Conservation (phyloP, 2,888 invertebrate species). For the Eretmocerus hayati region DNA sequence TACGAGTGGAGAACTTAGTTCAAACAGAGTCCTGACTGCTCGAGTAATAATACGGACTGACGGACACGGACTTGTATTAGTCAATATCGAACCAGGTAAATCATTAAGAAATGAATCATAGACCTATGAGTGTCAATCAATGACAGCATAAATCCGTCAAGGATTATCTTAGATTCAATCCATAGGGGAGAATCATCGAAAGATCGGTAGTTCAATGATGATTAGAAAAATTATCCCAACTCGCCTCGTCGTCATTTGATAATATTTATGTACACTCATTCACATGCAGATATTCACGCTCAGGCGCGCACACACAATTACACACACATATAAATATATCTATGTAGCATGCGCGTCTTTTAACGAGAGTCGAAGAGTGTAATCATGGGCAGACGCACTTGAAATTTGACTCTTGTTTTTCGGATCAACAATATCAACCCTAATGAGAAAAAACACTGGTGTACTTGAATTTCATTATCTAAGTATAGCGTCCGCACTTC, state of each 20-base stretch:
- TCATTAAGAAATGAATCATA: slow-evolving; percentile 38
- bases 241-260: slow-evolving; percentile 20
- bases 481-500: slow-evolving; percentile 5
- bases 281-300: background rate
- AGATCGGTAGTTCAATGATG: slow-evolving; percentile 19
- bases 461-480: no score
- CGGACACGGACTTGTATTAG: no score
- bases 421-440: background rate
- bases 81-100: slow-evolving; percentile 14
- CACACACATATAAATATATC: slow-evolving; percentile 3
- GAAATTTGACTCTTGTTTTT: no score
- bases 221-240: slow-evolving; percentile 19
- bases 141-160: slow-evolving; percentile 32
- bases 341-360: background rate
- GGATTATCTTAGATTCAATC: slow-evolving; percentile 13
- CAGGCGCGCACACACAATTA: slow-evolving; percentile 4
- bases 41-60: no score
- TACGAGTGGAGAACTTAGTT: slow-evolving; percentile 7
- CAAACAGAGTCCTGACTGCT: no score
- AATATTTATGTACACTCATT: slow-evolving; percentile 5
- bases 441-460: no score
- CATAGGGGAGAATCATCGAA: slow-evolving; percentile 18
- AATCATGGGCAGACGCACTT: slow-evolving; percentile 8
- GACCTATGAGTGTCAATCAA: slow-evolving; percentile 36
- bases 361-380: slow-evolving; percentile 9